phyloP scores from a whole-genome alignment of 2,113 vertebrate genomes.

The Paralichthys olivaceus region DNA sequence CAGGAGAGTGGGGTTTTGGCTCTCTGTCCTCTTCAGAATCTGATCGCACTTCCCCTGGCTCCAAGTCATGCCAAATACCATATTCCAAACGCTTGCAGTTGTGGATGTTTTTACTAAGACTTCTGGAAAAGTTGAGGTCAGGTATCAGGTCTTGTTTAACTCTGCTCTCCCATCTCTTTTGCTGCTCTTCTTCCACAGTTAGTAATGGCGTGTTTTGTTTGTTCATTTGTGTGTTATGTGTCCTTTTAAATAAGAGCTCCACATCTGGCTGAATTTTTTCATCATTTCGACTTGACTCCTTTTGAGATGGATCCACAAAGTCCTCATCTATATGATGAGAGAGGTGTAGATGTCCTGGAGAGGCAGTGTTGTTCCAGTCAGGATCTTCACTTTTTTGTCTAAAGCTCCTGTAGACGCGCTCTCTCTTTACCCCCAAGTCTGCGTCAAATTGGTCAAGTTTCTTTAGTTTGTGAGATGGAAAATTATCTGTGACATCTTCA shows the following conservation, averaged over 20 bases:
- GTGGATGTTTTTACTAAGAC: slow-evolving; percentile 88
- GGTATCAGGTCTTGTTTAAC: slow-evolving; percentile 89
- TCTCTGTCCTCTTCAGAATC: slow-evolving; percentile 95
- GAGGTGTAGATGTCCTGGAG: slow-evolving; percentile 87
- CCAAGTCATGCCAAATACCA: slow-evolving; percentile 90
- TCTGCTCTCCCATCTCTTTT: slow-evolving; percentile 88
- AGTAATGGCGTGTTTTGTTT: slow-evolving; percentile 87
- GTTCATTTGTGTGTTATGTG: slow-evolving; percentile 84
- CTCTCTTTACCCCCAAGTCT: slow-evolving; percentile 89
- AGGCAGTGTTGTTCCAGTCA: slow-evolving; percentile 86
- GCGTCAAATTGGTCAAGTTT: slow-evolving; percentile 91
- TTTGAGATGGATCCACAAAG: slow-evolving; percentile 83
- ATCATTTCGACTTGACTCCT: slow-evolving; percentile 88
- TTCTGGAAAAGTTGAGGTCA: slow-evolving; percentile 89
- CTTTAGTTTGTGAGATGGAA: slow-evolving; percentile 94
- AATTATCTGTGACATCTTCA: slow-evolving; percentile 96
- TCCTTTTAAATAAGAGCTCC: slow-evolving; percentile 87
- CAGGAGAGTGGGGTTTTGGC: slow-evolving; percentile 89
- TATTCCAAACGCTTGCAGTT: slow-evolving; percentile 86
- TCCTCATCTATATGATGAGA: slow-evolving; percentile 88
- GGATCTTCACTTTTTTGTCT: slow-evolving; percentile 94
- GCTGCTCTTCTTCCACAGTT: slow-evolving; percentile 88
- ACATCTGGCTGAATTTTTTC: slow-evolving; percentile 88
- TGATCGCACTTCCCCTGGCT: slow-evolving; percentile 95
- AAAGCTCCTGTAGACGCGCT: slow-evolving; percentile 94